Conservation (phyloP, 2,888 invertebrate genomes). For the Drosophila nr. medialis region DNA sequence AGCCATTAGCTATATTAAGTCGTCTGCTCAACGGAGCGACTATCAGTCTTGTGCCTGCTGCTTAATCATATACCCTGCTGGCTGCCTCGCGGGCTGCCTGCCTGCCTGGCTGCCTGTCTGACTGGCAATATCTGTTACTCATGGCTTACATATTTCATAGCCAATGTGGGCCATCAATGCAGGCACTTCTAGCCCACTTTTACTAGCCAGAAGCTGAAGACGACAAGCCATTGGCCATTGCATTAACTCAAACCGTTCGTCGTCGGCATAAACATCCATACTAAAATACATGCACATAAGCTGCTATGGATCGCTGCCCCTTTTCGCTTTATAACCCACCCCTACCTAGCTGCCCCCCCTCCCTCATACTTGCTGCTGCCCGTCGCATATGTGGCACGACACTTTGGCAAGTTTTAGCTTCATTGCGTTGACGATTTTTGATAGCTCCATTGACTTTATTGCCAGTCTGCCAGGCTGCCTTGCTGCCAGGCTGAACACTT, state of each 20-base stretch:
- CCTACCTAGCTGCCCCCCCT: not conserved
- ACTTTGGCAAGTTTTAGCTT: constrained; percentile 71
- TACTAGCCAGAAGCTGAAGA: constrained; percentile 42
- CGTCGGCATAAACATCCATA: constrained; percentile 56
- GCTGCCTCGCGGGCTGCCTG: not conserved
- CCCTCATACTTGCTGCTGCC: not conserved
- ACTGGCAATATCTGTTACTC: constrained; percentile 33
- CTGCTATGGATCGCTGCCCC: constrained; percentile 9
- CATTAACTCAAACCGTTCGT: constrained; percentile 65
- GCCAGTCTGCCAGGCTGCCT: constrained; percentile 40
- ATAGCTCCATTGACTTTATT: constrained; percentile 80
- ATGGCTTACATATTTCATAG: constrained; percentile 48
- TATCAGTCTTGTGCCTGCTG: constrained; percentile 15
- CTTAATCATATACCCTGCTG: constrained; percentile 35
- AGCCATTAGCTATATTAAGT: constrained; percentile 50
- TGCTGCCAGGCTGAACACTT: constrained; percentile 63
- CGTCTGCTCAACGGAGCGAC: constrained; percentile 8
- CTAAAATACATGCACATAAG: constrained; percentile 47
- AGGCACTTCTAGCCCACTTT: constrained; percentile 54
- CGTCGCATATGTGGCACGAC: constrained; percentile 53
- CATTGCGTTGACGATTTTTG: constrained; percentile 76
- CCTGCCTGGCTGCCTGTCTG: not conserved
- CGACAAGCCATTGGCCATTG: constrained; percentile 58
- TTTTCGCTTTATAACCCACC: not conserved
- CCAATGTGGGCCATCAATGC: constrained; percentile 36